These are phyloP conservation scores for Carcina quercana DNA, from an alignment of 2,888 invertebrate genomes.

Conservation along the genomic window DNA sequence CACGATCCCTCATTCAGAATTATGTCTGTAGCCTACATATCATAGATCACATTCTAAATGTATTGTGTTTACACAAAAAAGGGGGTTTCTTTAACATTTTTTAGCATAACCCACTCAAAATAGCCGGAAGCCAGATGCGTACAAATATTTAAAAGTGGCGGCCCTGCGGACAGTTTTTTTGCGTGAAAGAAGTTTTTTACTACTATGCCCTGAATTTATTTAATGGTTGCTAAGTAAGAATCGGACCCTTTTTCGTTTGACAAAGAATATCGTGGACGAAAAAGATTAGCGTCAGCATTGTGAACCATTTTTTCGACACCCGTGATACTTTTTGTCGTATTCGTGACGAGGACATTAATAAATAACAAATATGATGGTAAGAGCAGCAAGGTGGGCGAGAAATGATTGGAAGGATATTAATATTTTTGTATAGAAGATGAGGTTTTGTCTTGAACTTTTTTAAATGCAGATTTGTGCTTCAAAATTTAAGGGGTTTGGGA, in stretches of 20 bases:
- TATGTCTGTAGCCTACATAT: constrained; percentile 24
- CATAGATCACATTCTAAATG: constrained; percentile 42
- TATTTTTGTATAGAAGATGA: constrained; percentile 37
- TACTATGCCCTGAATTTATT: constrained; percentile 52
- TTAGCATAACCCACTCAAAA: constrained; percentile 69
- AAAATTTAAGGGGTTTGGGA: background rate
- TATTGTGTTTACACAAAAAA: constrained; percentile 37
- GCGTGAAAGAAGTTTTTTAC: constrained; percentile 33
- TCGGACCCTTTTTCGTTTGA: constrained; percentile 58
- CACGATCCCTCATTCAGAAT: constrained; percentile 22
- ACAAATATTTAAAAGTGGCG: constrained; percentile 70
- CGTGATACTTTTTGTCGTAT: constrained; percentile 39
- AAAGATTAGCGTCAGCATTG: constrained; percentile 65
- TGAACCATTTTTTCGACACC: constrained; percentile 52
- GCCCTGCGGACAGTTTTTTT: constrained; percentile 53
- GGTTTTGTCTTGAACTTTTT: constrained; percentile 16
- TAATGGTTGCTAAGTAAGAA: constrained; percentile 67
- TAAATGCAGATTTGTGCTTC: background rate
- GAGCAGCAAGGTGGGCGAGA: too few relatives aligned
- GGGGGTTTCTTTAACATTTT: constrained; percentile 38
- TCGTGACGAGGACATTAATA: constrained; percentile 62
- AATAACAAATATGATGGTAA: constrained; percentile 60
- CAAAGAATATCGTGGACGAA: constrained; percentile 50
- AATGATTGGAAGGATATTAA: constrained; percentile 41
- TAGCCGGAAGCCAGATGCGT: constrained; percentile 71